A percentile compares a stretch with the other conserved stretches of the same genome.
These are phyloP conservation scores for Digitonthophagus gazella DNA, from an alignment of 2,888 invertebrate genomes.

Conservation along the genomic window DNA sequence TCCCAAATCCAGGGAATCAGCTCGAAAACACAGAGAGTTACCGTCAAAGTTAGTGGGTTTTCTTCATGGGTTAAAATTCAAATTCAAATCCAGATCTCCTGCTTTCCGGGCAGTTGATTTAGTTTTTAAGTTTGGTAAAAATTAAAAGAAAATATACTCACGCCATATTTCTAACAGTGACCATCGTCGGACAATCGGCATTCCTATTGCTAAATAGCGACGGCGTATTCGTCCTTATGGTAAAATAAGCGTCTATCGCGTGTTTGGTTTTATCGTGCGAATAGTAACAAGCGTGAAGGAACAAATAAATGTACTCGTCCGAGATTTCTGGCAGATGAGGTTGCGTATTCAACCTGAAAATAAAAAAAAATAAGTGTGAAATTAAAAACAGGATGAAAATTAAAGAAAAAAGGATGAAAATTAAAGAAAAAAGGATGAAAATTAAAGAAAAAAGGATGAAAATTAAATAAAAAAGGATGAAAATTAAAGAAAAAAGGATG, in stretches of 20 bases:
- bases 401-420: background rate
- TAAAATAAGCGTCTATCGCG: constrained; percentile 56
- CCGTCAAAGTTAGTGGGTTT: no score
- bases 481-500: no score
- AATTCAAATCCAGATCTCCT: no score
- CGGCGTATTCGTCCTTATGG: constrained; percentile 58
- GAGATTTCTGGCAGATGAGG: constrained; percentile 61
- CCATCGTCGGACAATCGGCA: constrained; percentile 54
- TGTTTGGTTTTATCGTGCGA: constrained; percentile 52
- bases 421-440: no score
- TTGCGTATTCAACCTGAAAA: constrained; percentile 61
- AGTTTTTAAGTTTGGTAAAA: no score
- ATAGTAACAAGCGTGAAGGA: constrained; percentile 61
- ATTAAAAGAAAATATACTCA: constrained; percentile 49
- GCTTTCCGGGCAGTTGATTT: no score
- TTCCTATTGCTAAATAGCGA: constrained; percentile 62
- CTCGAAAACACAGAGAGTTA: no score
- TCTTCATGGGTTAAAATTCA: no score
- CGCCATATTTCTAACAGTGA: constrained; percentile 59
- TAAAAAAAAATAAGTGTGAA: constrained; percentile 18
- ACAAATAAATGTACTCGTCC: constrained; percentile 63
- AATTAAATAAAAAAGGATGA: no score
- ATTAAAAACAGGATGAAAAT: background rate
- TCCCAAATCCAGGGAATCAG: no score
- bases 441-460: no score